Conservation (phyloP, 2,797 vertebrate species). For the Potorous gilbertii region DNA sequence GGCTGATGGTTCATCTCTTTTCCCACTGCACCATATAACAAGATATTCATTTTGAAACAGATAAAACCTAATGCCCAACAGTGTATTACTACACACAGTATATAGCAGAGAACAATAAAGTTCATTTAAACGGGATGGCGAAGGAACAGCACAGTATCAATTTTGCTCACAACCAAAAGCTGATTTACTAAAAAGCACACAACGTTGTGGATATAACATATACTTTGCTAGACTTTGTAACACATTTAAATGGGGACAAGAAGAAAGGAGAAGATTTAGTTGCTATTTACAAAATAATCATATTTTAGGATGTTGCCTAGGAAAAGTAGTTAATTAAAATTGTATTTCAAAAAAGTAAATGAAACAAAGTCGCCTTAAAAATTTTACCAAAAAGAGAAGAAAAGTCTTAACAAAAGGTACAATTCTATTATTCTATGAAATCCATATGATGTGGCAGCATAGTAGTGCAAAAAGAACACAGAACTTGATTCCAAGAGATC, state of each 20-base stretch:
- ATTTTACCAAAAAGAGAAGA: background rate
- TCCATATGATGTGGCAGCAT: background rate
- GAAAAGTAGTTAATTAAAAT: conserved; percentile 40
- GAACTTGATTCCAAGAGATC: background rate
- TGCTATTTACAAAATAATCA: conserved; percentile 27
- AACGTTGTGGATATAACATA: background rate
- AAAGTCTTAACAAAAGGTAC: background rate
- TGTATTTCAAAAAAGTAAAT: conserved; percentile 23
- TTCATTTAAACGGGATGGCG: background rate
- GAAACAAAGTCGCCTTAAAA: background rate
- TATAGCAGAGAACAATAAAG: background rate
- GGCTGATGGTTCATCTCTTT: background rate
- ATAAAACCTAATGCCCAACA: background rate
- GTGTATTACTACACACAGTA: background rate
- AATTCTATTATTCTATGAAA: conserved; percentile 21
- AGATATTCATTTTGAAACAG: background rate
- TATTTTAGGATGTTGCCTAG: conserved; percentile 3
- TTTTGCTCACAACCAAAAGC: background rate
- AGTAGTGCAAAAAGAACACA: background rate
- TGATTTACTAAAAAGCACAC: background rate
- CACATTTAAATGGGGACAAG: background rate
- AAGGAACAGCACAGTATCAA: too few species aligned
- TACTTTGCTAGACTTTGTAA: background rate
- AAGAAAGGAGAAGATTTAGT: background rate
- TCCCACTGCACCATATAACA: background rate